Evolutionary conservation across 2,113 vertebrate species (phyloP), one percentile per base, ranked within the genome.

Genomic region (Muntiacus reevesi): DNA sequence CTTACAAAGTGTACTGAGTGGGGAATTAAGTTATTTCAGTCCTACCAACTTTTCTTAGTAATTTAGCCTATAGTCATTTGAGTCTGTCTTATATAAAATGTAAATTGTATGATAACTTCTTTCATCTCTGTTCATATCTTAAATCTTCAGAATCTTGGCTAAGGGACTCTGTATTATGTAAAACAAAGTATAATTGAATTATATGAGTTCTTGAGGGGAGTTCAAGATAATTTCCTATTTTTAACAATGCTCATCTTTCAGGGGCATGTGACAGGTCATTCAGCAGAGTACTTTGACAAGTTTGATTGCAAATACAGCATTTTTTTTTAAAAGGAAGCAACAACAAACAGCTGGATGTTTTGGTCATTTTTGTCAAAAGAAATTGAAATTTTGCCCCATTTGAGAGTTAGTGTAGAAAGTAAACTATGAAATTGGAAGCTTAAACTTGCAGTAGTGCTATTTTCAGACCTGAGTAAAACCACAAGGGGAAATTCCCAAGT

Each of bases 401-500:
- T 87, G 30, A 92, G 52, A 23, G 40, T 91, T 91, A 94, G 36
- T 62, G 16, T 92, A 91, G 96, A 92, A 97, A 95, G 59, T 83
- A 76, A 96, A 95, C 9, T n/a, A 96, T 95, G 79, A 90, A 97
- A 92, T 33, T 45, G 3, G n/a, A 57, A 82, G 19, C 60, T 85
- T 30, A 89, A 47, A 92, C 85, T 52, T 91, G 25, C 5, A 47
- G 7, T 52, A 82, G 13, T 92, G 50, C 43, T 97, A 83, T 89
- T 94, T 97, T 93, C 67, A 30, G 60, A 60, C 3, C 55, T n/a
- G 50, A 83, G 50, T 62, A 94, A 91, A 97, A 86, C 87, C 81
- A 89, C 85, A 95, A 87, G 59, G 97, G 76, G 86, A 96, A 98
- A 96, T 95, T 52, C 43, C 43, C 50, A 57, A 88, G 64, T 59